phyloP scores from a whole-genome alignment of 2,797 vertebrate genomes.

The Periparus ater region DNA sequence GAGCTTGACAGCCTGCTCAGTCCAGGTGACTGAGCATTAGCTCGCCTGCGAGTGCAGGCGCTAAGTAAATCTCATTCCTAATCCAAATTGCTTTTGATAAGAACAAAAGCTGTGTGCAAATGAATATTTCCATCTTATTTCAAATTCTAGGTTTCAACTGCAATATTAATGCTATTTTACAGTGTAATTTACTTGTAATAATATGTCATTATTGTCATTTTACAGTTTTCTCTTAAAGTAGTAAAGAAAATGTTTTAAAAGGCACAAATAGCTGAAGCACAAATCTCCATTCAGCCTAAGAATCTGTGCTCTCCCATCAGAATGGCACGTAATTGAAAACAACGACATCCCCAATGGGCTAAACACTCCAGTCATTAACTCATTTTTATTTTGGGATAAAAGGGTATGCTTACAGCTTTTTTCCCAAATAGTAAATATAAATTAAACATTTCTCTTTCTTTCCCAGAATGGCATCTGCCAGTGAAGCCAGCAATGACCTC shows the following conservation, averaged over 20 bases:
- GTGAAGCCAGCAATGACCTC: slow-evolving; percentile 44
- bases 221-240: slow-evolving; percentile 80
- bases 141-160: slow-evolving; percentile 81
- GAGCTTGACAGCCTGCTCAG: background rate
- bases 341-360: slow-evolving; percentile 70
- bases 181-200: slow-evolving; percentile 82
- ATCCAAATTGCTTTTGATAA: slow-evolving; percentile 70
- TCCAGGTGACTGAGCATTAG: slow-evolving; percentile 37
- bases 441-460: slow-evolving; percentile 55
- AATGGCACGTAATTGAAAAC: slow-evolving; percentile 77
- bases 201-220: slow-evolving; percentile 83
- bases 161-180: slow-evolving; percentile 80
- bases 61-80: slow-evolving; percentile 52
- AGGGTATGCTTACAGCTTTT: slow-evolving; percentile 49
- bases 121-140: slow-evolving; percentile 81
- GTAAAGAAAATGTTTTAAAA: slow-evolving; percentile 80
- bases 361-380: slow-evolving; percentile 72
- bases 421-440: slow-evolving; percentile 65
- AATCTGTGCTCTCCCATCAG: slow-evolving; percentile 70
- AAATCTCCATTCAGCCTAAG: slow-evolving; percentile 73
- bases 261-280: slow-evolving; percentile 69
- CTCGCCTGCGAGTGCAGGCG: background rate
- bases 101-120: slow-evolving; percentile 79
- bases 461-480: slow-evolving; percentile 69
- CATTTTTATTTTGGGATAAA: slow-evolving; percentile 72